phyloP scores from a whole-genome alignment of 2,888 invertebrate species.

The Notodonta dromedarius region DNA sequence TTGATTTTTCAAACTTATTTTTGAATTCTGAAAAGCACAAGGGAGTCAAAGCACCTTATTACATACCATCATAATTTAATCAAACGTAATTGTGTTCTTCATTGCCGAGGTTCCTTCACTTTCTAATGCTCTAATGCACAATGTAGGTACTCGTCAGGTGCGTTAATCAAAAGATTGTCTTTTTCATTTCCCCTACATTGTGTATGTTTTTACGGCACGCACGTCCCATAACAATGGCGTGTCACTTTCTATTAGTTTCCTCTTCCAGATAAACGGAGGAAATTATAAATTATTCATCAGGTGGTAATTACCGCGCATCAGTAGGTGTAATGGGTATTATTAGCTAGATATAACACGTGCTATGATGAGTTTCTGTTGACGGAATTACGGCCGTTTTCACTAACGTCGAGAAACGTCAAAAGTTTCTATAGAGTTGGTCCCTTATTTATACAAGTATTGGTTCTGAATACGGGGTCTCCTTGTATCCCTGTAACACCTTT shows the following conservation, averaged over 20 bases:
- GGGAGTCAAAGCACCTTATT: too few species aligned
- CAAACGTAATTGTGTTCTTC: too few species aligned
- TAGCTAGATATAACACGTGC: neutral
- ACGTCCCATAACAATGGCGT: constrained; percentile 40
- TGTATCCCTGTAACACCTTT: too few species aligned
- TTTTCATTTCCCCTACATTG: constrained; percentile 34
- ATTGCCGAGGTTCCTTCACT: too few species aligned
- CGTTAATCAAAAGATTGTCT: neutral
- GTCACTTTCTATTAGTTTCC: constrained; percentile 43
- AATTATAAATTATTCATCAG: constrained; percentile 37
- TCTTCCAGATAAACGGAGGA: constrained; percentile 31
- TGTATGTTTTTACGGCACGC: constrained; percentile 40
- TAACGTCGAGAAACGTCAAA: too few species aligned
- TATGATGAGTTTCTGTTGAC: neutral
- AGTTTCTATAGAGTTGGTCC: too few species aligned
- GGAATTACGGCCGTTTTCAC: neutral
- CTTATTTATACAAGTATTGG: too few species aligned
- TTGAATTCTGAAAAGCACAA: too few species aligned
- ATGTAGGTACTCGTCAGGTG: neutral
- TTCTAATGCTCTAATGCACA: neutral
- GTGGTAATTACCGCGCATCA: constrained; percentile 31
- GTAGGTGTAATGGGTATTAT: neutral
- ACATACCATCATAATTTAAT: too few species aligned
- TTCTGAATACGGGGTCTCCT: too few species aligned
- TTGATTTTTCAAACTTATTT: too few species aligned